Percentiles rank a stretch among this genome's conserved stretches.
phyloP scores from a whole-genome alignment of 2,888 invertebrate species.

The Ophion costatus region DNA sequence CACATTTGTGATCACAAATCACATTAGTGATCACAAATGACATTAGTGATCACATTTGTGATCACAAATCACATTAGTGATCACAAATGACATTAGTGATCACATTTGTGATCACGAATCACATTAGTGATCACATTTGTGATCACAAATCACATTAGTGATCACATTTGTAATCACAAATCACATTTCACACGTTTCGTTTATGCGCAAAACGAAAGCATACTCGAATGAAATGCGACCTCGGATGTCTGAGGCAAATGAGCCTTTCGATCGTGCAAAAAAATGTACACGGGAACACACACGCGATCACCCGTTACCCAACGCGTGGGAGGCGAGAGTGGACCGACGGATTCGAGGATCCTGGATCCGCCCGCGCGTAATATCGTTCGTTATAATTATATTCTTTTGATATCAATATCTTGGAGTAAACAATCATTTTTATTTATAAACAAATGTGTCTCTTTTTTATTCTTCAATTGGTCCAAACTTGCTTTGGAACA shows the following conservation, averaged over 20 bases:
- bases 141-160: no score
- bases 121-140: no score
- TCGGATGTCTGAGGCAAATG: slow-evolving; percentile 23
- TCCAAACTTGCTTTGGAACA: not conserved
- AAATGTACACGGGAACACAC: slow-evolving; percentile 63
- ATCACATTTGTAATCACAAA: no score
- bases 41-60: no score
- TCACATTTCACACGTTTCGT: no score
- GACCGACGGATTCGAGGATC: slow-evolving; percentile 57
- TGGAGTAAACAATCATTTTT: slow-evolving; percentile 81
- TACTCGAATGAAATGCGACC: slow-evolving; percentile 40
- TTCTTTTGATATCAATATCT: slow-evolving; percentile 79
- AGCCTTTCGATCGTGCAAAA: slow-evolving; percentile 37
- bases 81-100: no score
- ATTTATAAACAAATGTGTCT: slow-evolving; percentile 76
- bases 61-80: no score
- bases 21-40: no score
- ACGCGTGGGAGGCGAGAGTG: slow-evolving; percentile 58
- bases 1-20: no score
- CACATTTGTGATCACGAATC: no score
- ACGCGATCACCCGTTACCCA: slow-evolving; percentile 39
- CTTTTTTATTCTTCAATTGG: not conserved
- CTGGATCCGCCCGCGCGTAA: slow-evolving; percentile 62
- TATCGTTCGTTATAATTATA: slow-evolving; percentile 73
- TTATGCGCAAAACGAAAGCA: slow-evolving; percentile 52